Evolutionary conservation across 1,140 invertebrate species (phyloP), one percentile per base, ranked within the genome.

Genomic region (Orius insidiosus): DNA sequence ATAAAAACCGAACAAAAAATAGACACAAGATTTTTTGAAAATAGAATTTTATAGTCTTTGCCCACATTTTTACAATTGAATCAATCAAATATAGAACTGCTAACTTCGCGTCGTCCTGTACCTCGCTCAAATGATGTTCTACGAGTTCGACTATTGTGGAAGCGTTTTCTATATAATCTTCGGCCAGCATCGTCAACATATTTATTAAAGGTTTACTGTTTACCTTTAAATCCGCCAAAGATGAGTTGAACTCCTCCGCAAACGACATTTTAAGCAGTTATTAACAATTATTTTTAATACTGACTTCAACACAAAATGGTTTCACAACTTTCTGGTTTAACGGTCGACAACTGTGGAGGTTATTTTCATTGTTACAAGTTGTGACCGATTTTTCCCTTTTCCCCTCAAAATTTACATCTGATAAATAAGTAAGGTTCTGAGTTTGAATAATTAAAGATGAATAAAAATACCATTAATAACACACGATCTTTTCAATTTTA

Each of bases 121-220:
- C 87, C 83, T 89, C 81, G 71, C 79, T 73, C 58, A 97, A 78
- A 72, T 92, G 88, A 59, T 75, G 74, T 71, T 95, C 90, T 62
- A 98, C 88, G 24, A 82, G 83, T 67, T 85, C 69, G 53, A 95
- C 90, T 59, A 98, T 93, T 55, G 80, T 72, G 30, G 73, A 60
- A 38, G 88, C 88, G 67, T 83, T 76, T 55, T 79, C 75, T 53
- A 82, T 74, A 59, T 89, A 86, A 59, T 97, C 93, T 62, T 96
- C 93, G 8, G 94, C 93, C 52, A 97, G 67, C 71, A 97, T 95
- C 1, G 94, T 97, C 51, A 97, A 71, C 75, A 93, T 85, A 65
- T 88, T 94, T 63, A 98, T 97, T 13, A 88, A 68, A 6, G 90
- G 90, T 64, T 96, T 97, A 68, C 89, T 94, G 70, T 97, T 98